These are phyloP conservation scores for Tetrao urogallus DNA, from an alignment of 2,113 vertebrate genomes.

Conservation along the genomic window DNA sequence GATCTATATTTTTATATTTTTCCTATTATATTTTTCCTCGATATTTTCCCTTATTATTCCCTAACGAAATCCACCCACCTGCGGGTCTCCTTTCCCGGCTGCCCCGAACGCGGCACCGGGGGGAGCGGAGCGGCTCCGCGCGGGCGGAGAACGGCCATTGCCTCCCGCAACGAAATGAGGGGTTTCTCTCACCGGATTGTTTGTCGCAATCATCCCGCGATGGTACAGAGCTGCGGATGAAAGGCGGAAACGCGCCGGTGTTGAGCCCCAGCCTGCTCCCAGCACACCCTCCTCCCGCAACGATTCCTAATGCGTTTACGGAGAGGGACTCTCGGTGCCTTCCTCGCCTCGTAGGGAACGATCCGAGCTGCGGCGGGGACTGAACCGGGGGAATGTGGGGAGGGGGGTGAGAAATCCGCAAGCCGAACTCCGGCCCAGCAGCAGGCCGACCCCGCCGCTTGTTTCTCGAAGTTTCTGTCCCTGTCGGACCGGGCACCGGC, in stretches of 20 bases:
- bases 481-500: neutral
- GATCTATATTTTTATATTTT: too few species aligned
- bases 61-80: neutral
- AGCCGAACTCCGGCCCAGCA: neutral
- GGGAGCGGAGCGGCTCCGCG: neutral
- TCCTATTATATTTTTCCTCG: too few species aligned
- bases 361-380: neutral
- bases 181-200: constrained; percentile 65
- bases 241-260: constrained; percentile 58
- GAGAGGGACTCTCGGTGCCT: neutral
- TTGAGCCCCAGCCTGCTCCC: constrained; percentile 27
- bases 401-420: neutral
- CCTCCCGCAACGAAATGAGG: constrained; percentile 63
- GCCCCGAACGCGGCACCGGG: too few species aligned
- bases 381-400: neutral
- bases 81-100: neutral
- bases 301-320: neutral
- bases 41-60: neutral
- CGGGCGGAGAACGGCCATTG: too few species aligned
- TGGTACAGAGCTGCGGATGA: constrained; percentile 51
- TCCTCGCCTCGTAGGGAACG: neutral
- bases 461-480: neutral
- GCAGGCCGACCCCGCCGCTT: neutral
- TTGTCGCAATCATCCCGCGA: constrained; percentile 36
- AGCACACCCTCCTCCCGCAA: constrained; percentile 32